Evolutionary conservation across 2,797 vertebrate species (phyloP), one percentile per base, ranked within the genome.

Genomic region (Mus spretus): DNA sequence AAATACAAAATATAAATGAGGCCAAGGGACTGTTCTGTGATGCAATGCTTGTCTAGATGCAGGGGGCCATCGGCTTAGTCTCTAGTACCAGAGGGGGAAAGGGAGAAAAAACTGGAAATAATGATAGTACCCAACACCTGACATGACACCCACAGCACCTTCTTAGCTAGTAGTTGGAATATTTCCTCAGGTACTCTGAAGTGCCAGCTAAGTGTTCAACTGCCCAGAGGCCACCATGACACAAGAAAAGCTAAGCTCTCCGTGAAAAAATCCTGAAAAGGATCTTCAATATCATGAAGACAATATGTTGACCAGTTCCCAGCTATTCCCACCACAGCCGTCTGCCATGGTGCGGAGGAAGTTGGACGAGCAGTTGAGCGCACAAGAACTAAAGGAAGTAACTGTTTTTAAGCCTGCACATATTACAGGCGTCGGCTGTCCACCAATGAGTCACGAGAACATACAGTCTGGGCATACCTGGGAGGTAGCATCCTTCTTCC

Each of bases 171-270:
- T 87, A 14, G 61, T 67, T 79, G 2, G 70, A 83, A 67, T 40
- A 82, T 40, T 83, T 96, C 59, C 20, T 97, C 63, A 17, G 50
- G 70, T 81, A 85, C 50, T 4, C 59, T 40, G 22, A 93, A 15
- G 55, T 55, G 55, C 31, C n/a, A 83, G 22, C 34, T 55, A 20
- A 81, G 40, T 3, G 44, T 77, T 50, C 26, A 79, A 59, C 59
- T 90, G 17, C 44, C 63, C 72, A 22, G 19, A 85, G 53, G 80
- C 53, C 47, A 37, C 24, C 6, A 9, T 19, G 63, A 11, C 22
- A 15, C 13, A 63, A 75, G 53, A 92, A 83, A 96, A 63, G 44
- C 70, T 74, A 4, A 14, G 2, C 20, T 86, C 50, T 53, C 47
- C 63, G 53, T 31, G 28, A 19, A 81, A 40, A 0, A 1, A 12